Conservation (phyloP, 2,113 vertebrate species). For the Bambusicola thoracicus region DNA sequence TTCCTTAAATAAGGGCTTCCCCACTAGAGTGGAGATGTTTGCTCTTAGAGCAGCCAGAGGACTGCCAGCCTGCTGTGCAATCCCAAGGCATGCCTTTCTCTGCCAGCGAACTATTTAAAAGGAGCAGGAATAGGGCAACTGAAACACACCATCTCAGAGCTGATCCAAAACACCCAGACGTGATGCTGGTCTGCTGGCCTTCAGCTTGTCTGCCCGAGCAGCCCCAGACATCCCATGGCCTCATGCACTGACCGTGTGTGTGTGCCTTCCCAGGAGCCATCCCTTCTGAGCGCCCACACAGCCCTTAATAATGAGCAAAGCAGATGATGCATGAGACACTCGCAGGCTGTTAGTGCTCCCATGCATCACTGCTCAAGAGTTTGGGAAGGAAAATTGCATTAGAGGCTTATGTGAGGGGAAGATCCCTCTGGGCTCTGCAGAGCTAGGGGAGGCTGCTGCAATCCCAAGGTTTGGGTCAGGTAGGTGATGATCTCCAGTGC, state of each 20-base stretch:
- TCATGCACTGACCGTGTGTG: not conserved
- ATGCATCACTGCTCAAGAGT: not conserved
- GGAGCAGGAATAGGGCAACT: not conserved
- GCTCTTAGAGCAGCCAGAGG: not conserved
- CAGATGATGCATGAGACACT: not conserved
- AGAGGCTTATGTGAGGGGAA: not conserved
- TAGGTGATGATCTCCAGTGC: not conserved
- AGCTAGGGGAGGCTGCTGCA: not conserved
- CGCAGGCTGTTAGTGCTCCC: not conserved
- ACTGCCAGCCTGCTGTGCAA: not conserved
- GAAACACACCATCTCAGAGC: accelerated
- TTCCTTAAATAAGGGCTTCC: not conserved
- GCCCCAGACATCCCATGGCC: not conserved
- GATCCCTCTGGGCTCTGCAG: not conserved
- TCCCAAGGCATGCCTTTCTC: not conserved
- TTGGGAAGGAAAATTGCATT: not conserved
- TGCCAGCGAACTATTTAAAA: not conserved
- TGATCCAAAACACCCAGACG: not conserved
- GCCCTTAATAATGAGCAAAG: not conserved
- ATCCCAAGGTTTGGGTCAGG: not conserved
- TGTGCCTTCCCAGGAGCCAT: not conserved
- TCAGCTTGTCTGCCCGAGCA: not conserved
- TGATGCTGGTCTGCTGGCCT: not conserved
- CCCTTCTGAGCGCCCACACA: not conserved
- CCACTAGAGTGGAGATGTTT: not conserved